A percentile compares a stretch with the other conserved stretches of the same genome.
phyloP scores from a whole-genome alignment of 2,888 invertebrate species.

The Drosophila siamana region DNA sequence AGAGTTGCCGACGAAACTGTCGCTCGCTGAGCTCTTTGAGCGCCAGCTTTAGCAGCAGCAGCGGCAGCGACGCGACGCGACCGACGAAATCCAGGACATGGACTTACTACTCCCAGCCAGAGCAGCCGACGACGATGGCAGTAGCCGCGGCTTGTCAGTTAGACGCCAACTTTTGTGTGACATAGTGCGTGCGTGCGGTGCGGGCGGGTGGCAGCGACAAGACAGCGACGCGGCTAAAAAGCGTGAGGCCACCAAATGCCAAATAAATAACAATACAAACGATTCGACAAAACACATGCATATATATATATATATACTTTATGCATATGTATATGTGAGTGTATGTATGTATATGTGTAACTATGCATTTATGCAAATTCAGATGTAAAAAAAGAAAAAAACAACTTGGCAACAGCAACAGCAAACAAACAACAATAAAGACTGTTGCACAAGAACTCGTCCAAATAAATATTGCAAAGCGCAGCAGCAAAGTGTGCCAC shows the following conservation, averaged over 20 bases:
- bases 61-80: slow-evolving; percentile 14
- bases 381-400: slow-evolving; percentile 4
- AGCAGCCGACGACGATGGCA: slow-evolving; percentile 26
- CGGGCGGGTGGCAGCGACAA: slow-evolving; percentile 38
- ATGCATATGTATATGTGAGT: slow-evolving; percentile 14
- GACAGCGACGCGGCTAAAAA: slow-evolving; percentile 25
- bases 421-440: slow-evolving; percentile 12
- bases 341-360: slow-evolving; percentile 27
- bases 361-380: slow-evolving; percentile 67
- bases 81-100: slow-evolving; percentile 25
- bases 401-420: slow-evolving; percentile 11
- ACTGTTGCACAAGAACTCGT: slow-evolving; percentile 42
- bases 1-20: slow-evolving; percentile 31
- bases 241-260: slow-evolving; percentile 46
- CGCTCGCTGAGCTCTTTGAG: slow-evolving; percentile 22
- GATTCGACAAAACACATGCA: slow-evolving; percentile 19
- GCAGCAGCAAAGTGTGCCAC: slow-evolving; percentile 51
- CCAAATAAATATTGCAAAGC: slow-evolving; percentile 67
- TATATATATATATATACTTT: slow-evolving; percentile 8
- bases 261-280: slow-evolving; percentile 44
- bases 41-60: slow-evolving; percentile 26
- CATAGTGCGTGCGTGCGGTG: slow-evolving; percentile 53
- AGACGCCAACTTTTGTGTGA: slow-evolving; percentile 68
- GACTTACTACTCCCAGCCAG: slow-evolving; percentile 32
- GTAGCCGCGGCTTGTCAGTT: slow-evolving; percentile 57